Conservation (phyloP, 1,140 invertebrate species). For the Latrodectus geometricus region DNA sequence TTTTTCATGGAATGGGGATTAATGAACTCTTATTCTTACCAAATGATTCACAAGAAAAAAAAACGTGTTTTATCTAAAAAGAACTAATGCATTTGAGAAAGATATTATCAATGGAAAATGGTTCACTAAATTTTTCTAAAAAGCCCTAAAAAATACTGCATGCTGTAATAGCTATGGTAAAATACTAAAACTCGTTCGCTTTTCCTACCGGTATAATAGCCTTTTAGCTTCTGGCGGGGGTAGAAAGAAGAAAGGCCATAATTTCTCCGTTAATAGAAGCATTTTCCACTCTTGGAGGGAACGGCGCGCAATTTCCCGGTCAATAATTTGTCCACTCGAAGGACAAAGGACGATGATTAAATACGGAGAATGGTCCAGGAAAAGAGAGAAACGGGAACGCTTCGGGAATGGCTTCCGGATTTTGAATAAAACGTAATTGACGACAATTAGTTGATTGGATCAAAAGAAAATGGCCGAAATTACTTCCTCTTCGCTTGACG, state of each 20-base stretch:
- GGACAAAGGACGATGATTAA: conserved; percentile 58
- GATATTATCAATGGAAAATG: too few species aligned
- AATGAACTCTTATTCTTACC: too few species aligned
- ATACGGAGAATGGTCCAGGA: conserved; percentile 15
- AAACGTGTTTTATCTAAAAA: too few species aligned
- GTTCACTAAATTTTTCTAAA: too few species aligned
- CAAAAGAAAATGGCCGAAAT: conserved; percentile 35
- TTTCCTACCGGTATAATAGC: too few species aligned
- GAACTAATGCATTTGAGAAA: too few species aligned
- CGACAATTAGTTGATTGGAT: conserved; percentile 60
- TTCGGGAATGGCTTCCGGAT: conserved; percentile 32
- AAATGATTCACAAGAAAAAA: too few species aligned
- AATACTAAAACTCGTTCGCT: too few species aligned
- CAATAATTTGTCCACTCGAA: conserved; percentile 56
- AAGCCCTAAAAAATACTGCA: too few species aligned
- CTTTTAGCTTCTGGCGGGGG: too few species aligned
- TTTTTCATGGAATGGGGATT: too few species aligned
- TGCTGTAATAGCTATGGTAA: too few species aligned
- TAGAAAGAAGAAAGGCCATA: conserved; percentile 21
- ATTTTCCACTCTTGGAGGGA: conserved; percentile 23
- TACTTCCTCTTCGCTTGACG: conserved; percentile 10
- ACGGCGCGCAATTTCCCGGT: conserved; percentile 51
- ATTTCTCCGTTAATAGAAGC: conserved; percentile 47
- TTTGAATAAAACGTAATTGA: conserved; percentile 55
- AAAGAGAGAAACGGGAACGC: neutral